These are phyloP conservation scores for Sander vitreus DNA, from an alignment of 2,113 vertebrate species.

Conservation along the genomic window DNA sequence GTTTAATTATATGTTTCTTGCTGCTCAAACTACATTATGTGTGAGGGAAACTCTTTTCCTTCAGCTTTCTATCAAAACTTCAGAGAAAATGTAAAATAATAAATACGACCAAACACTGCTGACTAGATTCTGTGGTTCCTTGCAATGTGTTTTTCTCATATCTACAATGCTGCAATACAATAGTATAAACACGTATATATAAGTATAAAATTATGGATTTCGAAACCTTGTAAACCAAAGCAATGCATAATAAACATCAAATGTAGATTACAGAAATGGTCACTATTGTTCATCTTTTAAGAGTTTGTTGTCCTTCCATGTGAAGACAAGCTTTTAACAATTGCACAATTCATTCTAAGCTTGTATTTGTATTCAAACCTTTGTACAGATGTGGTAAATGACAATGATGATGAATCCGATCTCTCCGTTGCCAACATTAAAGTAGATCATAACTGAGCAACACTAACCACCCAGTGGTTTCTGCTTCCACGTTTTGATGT, in stretches of 20 bases:
- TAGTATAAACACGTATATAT: neutral
- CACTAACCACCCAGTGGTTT: neutral
- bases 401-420: too few relatives aligned
- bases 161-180: neutral
- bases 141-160: neutral
- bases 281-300: neutral
- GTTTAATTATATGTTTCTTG: constrained; percentile 68
- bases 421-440: neutral
- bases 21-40: constrained; percentile 67
- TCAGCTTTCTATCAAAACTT: constrained; percentile 44
- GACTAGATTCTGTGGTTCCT: constrained; percentile 15
- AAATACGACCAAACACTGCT: constrained; percentile 40
- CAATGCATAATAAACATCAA: neutral
- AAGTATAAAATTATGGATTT: neutral
- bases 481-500: neutral
- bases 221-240: neutral
- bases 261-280: neutral
- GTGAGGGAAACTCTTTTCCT: constrained; percentile 68
- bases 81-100: constrained; percentile 62
- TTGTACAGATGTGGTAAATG: neutral
- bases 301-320: neutral
- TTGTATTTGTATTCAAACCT: neutral
- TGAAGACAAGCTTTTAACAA: neutral
- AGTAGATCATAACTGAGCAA: neutral
- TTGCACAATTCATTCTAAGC: neutral